Base-by-base conservation (phyloP, 2,113 vertebrate genomes). In the Aphelocoma coerulescens region DNA sequence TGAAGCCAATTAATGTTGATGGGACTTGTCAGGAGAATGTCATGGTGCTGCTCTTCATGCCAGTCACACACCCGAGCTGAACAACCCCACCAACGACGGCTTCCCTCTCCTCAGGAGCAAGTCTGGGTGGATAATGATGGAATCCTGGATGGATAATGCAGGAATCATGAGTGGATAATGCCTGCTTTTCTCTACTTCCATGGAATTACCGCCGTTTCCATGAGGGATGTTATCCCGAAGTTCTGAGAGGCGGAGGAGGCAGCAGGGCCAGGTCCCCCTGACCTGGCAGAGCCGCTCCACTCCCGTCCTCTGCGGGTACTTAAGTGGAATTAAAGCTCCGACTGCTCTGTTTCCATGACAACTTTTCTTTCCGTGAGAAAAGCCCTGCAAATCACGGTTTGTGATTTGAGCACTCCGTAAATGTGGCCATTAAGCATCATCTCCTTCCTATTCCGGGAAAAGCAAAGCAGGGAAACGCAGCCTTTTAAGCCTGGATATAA, bases 1-100 rank as follows among this genome's bases (percentile, higher is more conserved):
- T 77, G 82, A 88, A 88, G 78, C 30, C 95, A 96, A 96, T 96
- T 94, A 93, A 82, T 32, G 85, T 0, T 93, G 93, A 94, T 95
- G 62, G 85, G 3, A 10, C 54, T 85, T 92, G 94, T 92, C 96
- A 96, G 93, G 69, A 89, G 74, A 32, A 88, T 76, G 89, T 43
- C 77, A 43, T 13, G 67, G 81, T 20, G 49, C 74, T 89, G 37
- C 9, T 88, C 72, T 2, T 20, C 11, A 28, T 39, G 85, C 77
- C 81, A 85, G 62, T 21, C 84, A 92, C 89, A 93, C 20, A 30
- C 0, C 59, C 0, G 3, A 26, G 49, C 44, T 2, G 4, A 65
- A 5, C 2, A 3, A 2, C 51, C 75, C 66, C 43, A 20, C 22
- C 28, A 6, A 10, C 3, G 1, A 37, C 0, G 0, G 16, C 30